Conservation (phyloP, 2,113 vertebrate genomes). For the Anolis carolinensis region DNA sequence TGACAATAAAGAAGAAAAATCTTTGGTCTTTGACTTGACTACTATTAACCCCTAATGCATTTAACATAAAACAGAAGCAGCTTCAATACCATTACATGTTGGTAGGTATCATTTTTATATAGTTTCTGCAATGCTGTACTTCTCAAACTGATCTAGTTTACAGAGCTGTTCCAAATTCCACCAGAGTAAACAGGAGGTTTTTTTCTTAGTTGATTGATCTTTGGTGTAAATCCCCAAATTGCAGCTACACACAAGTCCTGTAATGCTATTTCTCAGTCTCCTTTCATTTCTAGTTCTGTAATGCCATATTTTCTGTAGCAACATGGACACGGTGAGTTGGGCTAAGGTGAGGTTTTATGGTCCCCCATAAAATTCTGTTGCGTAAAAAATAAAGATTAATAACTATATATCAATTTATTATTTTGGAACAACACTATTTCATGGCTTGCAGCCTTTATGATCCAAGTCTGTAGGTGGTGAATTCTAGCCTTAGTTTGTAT, state of each 20-base stretch:
- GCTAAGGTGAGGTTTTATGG: not conserved
- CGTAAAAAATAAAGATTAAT: not conserved
- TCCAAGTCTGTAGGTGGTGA: not conserved
- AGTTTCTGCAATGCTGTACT: not conserved
- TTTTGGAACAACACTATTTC: not conserved
- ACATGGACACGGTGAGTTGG: not conserved
- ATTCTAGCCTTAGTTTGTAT: not conserved
- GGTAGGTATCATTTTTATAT: too few species aligned
- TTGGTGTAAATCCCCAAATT: not conserved
- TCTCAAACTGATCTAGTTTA: not conserved
- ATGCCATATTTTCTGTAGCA: not conserved
- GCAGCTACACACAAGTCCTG: not conserved
- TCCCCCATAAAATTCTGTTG: constrained; percentile 24
- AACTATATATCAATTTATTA: constrained; percentile 26
- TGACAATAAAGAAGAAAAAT: too few species aligned
- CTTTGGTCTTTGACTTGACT: too few species aligned
- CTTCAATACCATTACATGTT: too few species aligned
- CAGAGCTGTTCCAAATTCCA: not conserved
- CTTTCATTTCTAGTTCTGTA: not conserved
- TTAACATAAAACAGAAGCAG: too few species aligned
- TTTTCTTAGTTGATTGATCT: not conserved
- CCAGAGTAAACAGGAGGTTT: not conserved
- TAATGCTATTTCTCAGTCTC: not conserved
- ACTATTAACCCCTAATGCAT: too few species aligned
- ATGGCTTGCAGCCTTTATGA: not conserved